Evolutionary conservation across 2,888 invertebrate genomes (phyloP), one percentile per base, ranked within the genome.

Genomic region (Acrobasis suavella): DNA sequence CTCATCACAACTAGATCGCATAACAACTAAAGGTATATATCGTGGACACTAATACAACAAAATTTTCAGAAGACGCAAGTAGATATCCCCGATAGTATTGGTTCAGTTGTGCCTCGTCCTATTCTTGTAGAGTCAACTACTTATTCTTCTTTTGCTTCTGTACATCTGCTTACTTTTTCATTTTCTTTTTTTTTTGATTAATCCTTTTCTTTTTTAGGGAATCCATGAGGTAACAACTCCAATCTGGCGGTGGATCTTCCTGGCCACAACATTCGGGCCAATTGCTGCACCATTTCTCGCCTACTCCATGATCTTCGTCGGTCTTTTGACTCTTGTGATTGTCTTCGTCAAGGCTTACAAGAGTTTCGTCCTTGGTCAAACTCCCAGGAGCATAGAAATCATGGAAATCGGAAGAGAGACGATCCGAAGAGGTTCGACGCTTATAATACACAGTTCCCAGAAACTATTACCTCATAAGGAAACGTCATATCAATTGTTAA

Each of bases 181-280:
- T 32, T 32, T 32, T 32, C 0, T 7, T 5, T 32, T 7, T 6
- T 32, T 32, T 7, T 8, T 32, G 7, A 32, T 32, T 7, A 32
- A 32, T 32, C 32, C 8, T 32, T 22, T 39, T 39, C 37, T 64
- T 72, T 85, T 87, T 0, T 81, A 96, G 95, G 97, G 97, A 12
- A 94, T 97, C 51, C 95, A 95, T 61, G 96, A 97, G 70, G 81
- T 97, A 9, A 94, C 96, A 0, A 96, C 96, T 0, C 90, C 96
- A n/a, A 97, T 97, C 63, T 94, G 95, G 77, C 93, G 96, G 22
- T 96, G 96, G 96, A 94, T 97, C 17, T 97, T 95, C 85, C 79
- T 97, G 52, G 96, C 96, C 15, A 97, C 97, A 1, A 95, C 96
- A 0, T 94, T 97, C 67, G 95, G 95, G 0, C 96, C 96, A 15